phyloP scores from a whole-genome alignment of 2,888 invertebrate genomes.

The Amphiduros pacificus region DNA sequence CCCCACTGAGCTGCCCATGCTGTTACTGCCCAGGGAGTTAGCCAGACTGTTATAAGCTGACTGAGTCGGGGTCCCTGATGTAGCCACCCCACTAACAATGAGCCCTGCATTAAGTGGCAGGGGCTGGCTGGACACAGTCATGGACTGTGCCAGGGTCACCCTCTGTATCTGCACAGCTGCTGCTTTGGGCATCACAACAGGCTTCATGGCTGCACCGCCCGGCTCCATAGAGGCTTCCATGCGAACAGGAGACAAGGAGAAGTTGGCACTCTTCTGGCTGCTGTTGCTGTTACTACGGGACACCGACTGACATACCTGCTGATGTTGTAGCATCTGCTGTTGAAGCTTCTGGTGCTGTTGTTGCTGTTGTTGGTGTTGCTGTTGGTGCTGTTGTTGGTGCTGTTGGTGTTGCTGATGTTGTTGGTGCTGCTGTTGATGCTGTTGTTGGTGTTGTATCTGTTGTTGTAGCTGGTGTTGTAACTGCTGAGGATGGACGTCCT shows the following conservation, averaged over 20 bases:
- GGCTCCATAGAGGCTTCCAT: not conserved
- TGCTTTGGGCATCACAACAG: not conserved
- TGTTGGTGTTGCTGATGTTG: no score
- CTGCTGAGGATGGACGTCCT: no score
- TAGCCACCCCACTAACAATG: slow-evolving; percentile 3
- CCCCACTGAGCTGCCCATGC: slow-evolving; percentile 1
- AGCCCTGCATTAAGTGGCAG: not conserved
- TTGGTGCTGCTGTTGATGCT: no score
- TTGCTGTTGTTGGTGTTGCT: no score
- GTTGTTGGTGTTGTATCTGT: no score
- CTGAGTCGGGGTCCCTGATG: slow-evolving; percentile 2
- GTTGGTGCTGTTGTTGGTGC: no score
- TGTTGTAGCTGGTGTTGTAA: no score
- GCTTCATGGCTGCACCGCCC: not conserved
- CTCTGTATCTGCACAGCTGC: slow-evolving; percentile 15
- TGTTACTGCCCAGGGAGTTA: no score
- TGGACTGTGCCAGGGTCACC: slow-evolving; percentile 9
- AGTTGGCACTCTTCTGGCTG: not conserved
- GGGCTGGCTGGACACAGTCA: slow-evolving; percentile 4
- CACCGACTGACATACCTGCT: no score
- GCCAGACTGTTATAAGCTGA: not conserved
- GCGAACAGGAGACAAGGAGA: not conserved
- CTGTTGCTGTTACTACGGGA: not conserved
- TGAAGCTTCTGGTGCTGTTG: no score
- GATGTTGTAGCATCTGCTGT: no score